phyloP scores from a whole-genome alignment of 2,797 vertebrate species.

The Hipposideros larvatus region DNA sequence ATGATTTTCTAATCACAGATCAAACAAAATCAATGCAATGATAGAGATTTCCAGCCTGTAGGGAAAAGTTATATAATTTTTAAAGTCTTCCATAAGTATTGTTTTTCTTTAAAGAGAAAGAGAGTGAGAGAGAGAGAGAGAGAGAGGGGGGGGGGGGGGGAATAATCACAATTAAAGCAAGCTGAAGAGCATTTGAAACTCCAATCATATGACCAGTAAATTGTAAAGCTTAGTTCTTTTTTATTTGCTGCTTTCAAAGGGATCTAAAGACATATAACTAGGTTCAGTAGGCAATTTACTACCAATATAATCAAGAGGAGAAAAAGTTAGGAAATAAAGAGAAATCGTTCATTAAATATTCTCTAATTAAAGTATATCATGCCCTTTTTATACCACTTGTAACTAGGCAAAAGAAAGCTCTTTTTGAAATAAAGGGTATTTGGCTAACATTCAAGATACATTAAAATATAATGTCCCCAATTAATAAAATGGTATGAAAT shows the following conservation, averaged over 20 bases:
- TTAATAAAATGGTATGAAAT: conserved; percentile 79
- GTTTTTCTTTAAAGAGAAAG: background rate
- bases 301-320: conserved; percentile 13
- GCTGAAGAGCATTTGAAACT: background rate
- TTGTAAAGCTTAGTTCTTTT: background rate
- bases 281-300: conserved; percentile 38
- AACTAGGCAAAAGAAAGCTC: conserved; percentile 76
- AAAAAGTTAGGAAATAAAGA: conserved; percentile 28
- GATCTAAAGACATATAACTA: background rate
- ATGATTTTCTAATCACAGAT: background rate
- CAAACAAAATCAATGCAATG: background rate
- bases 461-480: conserved; percentile 74
- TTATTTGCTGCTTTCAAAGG: background rate
- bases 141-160: background rate
- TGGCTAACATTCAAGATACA: conserved; percentile 80
- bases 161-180: conserved; percentile 16
- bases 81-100: background rate
- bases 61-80: background rate
- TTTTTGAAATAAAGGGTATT: conserved; percentile 73
- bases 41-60: background rate
- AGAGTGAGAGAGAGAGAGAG: too few relatives aligned
- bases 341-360: conserved; percentile 61
- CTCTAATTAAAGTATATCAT: conserved; percentile 60
- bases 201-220: background rate
- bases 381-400: background rate